Percentiles rank a stretch among this genome's conserved stretches.
Evolutionary conservation across 2,888 invertebrate species (phyloP).

Genomic region (Melinaea menophilus): DNA sequence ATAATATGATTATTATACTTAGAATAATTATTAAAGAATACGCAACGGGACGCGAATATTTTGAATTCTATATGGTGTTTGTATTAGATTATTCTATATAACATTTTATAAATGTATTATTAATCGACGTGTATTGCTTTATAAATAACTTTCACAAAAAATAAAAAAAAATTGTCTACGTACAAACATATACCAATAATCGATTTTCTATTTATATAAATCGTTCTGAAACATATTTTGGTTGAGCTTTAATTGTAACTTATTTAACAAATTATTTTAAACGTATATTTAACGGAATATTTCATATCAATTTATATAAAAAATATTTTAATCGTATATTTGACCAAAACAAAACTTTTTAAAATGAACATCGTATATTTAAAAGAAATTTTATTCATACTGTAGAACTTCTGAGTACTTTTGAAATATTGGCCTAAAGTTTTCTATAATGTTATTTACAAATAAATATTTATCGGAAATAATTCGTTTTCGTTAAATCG

Average conservation of each 20-base stretch:
- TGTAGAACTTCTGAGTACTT: slow-evolving; percentile 38
- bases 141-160: neutral
- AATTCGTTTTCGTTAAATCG: slow-evolving; percentile 12
- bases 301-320: slow-evolving; percentile 11
- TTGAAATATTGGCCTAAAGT: slow-evolving; percentile 19
- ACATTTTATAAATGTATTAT: slow-evolving; percentile 25
- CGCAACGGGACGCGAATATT: slow-evolving; percentile 36
- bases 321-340: slow-evolving; percentile 23
- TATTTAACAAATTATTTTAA: neutral
- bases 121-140: slow-evolving; percentile 5
- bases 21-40: slow-evolving; percentile 34
- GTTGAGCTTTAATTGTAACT: slow-evolving; percentile 1
- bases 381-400: slow-evolving; percentile 33
- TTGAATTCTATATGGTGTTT: slow-evolving; percentile 30
- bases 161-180: neutral
- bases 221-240: neutral
- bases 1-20: slow-evolving; percentile 23
- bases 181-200: neutral
- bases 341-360: slow-evolving; percentile 38
- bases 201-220: neutral
- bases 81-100: slow-evolving; percentile 19
- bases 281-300: neutral
- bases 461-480: slow-evolving; percentile 11
- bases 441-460: slow-evolving; percentile 1
- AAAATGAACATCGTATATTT: slow-evolving; percentile 19